Evolutionary conservation across 2,888 invertebrate genomes (phyloP), one percentile per base, ranked within the genome.

Genomic region (Polyommatus icarus): DNA sequence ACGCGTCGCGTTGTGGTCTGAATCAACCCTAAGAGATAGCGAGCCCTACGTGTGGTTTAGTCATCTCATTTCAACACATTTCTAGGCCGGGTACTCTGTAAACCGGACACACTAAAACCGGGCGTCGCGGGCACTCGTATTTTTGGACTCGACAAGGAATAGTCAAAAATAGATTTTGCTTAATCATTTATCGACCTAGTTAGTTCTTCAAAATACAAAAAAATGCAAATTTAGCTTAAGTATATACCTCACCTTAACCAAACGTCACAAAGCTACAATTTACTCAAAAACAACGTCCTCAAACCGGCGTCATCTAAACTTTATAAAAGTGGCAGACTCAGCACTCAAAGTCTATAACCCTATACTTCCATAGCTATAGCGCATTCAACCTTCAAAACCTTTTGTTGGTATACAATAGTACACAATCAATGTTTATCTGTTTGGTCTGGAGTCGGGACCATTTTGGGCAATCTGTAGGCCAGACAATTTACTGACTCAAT

Each of bases 261-360:
- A 18, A 5, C 61, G 20, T 20, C 12, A 3, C 24, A 61, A 12
- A 61, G 12, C 1, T 10, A 61, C 61, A 61, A 12, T 20, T 61
- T 61, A 61, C 61, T 24, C 1, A 1, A 24, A 24, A 24, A 32
- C 18, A 29, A 67, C 5, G n/a, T 29, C 10, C 10, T 61, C 24
- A 29, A 32, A 67, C 67, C 29, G 61, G 24, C 61, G 24, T 76
- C 36, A 59, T 46, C 71, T 12, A 59, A 77, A 76, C 46, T 76
- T 71, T 76, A 18, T 46, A 57, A 8, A 32, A 67, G 24, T 12
- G 24, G 1, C 29, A 67, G 29, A 67, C 67, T 67, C 24, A 59
- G 8, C n/a, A 61, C 61, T 10, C 20, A 7, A 12, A 29, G 12
- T 67, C 67, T 29, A 67, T 67, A 61, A 6, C 7, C 36, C 36